Evolutionary conservation across 1,140 invertebrate genomes (phyloP).

Genomic region (Mizuhopecten yessoensis): DNA sequence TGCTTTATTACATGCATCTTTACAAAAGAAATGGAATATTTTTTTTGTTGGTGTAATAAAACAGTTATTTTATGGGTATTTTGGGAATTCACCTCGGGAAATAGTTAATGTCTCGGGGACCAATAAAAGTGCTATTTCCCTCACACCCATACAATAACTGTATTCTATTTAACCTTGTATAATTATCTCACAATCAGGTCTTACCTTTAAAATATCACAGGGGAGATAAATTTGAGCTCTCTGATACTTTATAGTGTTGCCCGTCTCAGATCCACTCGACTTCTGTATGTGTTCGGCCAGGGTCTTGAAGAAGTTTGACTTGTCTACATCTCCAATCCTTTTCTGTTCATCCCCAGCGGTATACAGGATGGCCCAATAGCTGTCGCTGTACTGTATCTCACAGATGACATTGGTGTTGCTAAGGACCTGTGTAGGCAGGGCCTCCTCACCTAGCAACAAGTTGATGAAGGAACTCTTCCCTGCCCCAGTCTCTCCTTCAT

Average conservation of each 20-base stretch:
- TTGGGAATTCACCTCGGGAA: no score
- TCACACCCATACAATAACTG: no score
- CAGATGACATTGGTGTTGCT: constrained; percentile 71
- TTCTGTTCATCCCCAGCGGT: constrained; percentile 44
- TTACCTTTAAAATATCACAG: constrained; percentile 69
- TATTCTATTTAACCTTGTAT: no score
- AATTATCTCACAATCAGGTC: background rate
- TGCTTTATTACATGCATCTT: no score
- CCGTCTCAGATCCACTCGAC: constrained; percentile 13
- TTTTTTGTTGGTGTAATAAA: no score
- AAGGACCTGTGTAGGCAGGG: constrained; percentile 66
- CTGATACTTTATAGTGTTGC: constrained; percentile 42
- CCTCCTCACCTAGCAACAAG: constrained; percentile 64
- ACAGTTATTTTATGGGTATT: no score
- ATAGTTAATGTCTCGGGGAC: no score
- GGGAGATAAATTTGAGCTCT: constrained; percentile 70
- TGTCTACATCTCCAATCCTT: constrained; percentile 36
- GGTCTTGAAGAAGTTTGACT: background rate
- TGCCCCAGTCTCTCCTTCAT: constrained; percentile 69
- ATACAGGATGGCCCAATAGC: constrained; percentile 53
- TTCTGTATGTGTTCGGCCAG: constrained; percentile 51
- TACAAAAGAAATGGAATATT: no score
- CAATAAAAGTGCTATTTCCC: no score
- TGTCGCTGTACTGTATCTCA: constrained; percentile 65
- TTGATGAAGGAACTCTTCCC: constrained; percentile 72